phyloP scores from a whole-genome alignment of 1,140 invertebrate species.

The Drosophila lacertosa region DNA sequence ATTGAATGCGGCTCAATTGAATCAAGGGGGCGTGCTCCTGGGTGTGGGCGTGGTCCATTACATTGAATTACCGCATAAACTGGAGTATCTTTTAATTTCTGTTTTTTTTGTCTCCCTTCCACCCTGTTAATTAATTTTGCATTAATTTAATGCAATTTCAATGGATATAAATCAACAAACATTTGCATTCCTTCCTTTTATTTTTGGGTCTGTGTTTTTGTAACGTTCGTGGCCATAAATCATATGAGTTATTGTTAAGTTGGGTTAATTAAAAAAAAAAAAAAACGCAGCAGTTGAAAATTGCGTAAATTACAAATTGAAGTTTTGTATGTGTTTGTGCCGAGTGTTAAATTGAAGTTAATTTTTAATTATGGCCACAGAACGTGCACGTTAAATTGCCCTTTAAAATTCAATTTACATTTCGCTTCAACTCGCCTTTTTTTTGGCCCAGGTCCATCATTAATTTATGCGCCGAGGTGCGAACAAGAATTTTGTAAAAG shows the following conservation, averaged over 20 bases:
- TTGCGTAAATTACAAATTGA: slow-evolving; percentile 64
- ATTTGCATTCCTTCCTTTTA: slow-evolving; percentile 30
- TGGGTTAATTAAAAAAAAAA: slow-evolving; percentile 42
- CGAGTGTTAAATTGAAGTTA: slow-evolving; percentile 80
- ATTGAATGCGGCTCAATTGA: slow-evolving; percentile 38
- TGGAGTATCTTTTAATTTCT: neutral
- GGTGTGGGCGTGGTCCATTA: slow-evolving; percentile 25
- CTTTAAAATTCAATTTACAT: slow-evolving; percentile 83
- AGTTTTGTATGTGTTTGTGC: slow-evolving; percentile 53
- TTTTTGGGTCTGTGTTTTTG: neutral
- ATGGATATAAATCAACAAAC: slow-evolving; percentile 34
- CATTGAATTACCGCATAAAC: slow-evolving; percentile 22
- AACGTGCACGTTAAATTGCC: slow-evolving; percentile 73
- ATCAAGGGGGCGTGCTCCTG: slow-evolving; percentile 26
- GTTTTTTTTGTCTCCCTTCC: too few relatives aligned
- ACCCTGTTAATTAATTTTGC: slow-evolving; percentile 41
- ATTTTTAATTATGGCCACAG: slow-evolving; percentile 74
- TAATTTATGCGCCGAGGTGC: slow-evolving; percentile 43
- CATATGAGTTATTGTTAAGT: slow-evolving; percentile 27
- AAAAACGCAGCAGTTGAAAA: slow-evolving; percentile 16
- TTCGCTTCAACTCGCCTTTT: slow-evolving; percentile 64
- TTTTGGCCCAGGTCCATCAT: slow-evolving; percentile 48
- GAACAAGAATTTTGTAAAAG: neutral
- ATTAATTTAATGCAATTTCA: slow-evolving; percentile 45
- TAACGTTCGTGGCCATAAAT: slow-evolving; percentile 35